Percentiles rank a stretch among this genome's conserved stretches.
Conservation (phyloP, 23 tunicate species). For the Clavelina lepadiformis region DNA sequence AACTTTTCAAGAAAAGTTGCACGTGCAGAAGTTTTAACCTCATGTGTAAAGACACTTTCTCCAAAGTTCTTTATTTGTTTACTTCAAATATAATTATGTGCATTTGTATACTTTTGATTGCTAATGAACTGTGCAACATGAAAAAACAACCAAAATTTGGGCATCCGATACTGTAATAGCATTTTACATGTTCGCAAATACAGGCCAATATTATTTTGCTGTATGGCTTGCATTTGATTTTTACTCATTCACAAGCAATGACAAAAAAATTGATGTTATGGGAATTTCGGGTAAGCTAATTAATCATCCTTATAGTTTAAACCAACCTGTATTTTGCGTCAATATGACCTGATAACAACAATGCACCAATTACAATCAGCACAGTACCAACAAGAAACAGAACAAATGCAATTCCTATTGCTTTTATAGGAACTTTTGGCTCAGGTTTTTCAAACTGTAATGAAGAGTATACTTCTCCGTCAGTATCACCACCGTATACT, state of each 20-base stretch:
- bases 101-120: too few relatives aligned
- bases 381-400: conserved; percentile 48
- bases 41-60: too few relatives aligned
- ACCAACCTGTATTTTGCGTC: conserved; percentile 63
- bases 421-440: conserved; percentile 69
- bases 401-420: conserved; percentile 48
- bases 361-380: conserved; percentile 66
- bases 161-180: too few relatives aligned
- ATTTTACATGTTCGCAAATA: too few relatives aligned
- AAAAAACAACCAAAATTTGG: too few relatives aligned
- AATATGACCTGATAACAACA: conserved; percentile 65
- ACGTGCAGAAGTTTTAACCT: too few relatives aligned
- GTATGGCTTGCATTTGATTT: too few relatives aligned
- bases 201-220: too few relatives aligned
- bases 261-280: neutral
- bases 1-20: too few relatives aligned
- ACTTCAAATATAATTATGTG: too few relatives aligned
- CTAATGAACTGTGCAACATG: too few relatives aligned
- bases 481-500: conserved; percentile 27
- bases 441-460: conserved; percentile 66
- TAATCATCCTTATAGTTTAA: neutral
- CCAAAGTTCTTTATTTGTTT: too few relatives aligned
- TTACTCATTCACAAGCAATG: neutral
- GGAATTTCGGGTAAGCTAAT: neutral
- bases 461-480: conserved; percentile 70